Evolutionary conservation across 2,888 invertebrate genomes (phyloP).

Genomic region (Cephalotes varians): DNA sequence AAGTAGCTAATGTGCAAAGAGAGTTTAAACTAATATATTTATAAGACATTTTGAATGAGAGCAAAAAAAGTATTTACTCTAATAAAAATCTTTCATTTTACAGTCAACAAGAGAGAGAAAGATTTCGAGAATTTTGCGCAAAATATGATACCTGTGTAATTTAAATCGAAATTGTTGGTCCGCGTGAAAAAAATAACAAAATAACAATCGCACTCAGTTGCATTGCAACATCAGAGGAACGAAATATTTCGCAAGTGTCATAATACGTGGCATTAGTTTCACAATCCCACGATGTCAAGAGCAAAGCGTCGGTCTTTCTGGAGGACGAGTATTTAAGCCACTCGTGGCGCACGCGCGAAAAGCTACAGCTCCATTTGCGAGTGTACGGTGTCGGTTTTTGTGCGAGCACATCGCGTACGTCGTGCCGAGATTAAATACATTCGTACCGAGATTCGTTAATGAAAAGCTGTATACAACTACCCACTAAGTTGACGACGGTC

Average conservation of each 20-base stretch:
- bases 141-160: not conserved
- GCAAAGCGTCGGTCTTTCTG: constrained; percentile 19
- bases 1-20: not conserved
- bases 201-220: not conserved
- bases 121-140: not conserved
- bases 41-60: not conserved
- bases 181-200: not conserved
- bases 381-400: constrained; percentile 9
- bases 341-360: constrained; percentile 4
- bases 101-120: not conserved
- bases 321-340: constrained; percentile 32
- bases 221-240: not conserved
- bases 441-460: constrained; percentile 5
- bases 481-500: constrained; percentile 22
- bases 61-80: not conserved
- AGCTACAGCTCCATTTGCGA: constrained; percentile 9
- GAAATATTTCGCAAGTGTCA: constrained; percentile 11
- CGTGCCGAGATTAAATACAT: constrained; percentile 23
- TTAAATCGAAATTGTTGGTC: not conserved
- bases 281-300: constrained; percentile 33
- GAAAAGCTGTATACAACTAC: constrained; percentile 15
- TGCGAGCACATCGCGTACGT: constrained; percentile 3
- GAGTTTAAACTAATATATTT: not conserved
- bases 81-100: not conserved
- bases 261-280: constrained; percentile 39